Evolutionary conservation across 2,113 vertebrate species (phyloP).

Genomic region (Thalassoma bifasciatum): DNA sequence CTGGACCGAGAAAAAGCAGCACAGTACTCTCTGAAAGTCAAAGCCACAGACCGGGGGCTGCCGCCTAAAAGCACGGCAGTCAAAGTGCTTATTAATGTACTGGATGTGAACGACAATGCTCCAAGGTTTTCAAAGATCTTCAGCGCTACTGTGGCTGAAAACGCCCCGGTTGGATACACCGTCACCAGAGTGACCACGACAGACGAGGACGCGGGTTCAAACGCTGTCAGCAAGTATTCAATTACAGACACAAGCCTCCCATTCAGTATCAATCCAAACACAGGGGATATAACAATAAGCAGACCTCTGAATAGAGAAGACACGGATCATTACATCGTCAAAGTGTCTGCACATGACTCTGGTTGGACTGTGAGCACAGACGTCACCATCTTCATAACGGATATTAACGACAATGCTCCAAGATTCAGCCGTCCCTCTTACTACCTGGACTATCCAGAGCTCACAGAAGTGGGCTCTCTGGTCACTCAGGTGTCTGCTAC

Average conservation of each 20-base stretch:
- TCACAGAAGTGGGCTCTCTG: slow-evolving; percentile 87
- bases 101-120: slow-evolving; percentile 97
- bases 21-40: slow-evolving; percentile 87
- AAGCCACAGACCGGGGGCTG: slow-evolving; percentile 89
- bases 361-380: slow-evolving; percentile 98
- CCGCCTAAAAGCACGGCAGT: slow-evolving; percentile 86
- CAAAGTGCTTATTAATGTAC: slow-evolving; percentile 87
- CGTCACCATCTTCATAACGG: slow-evolving; percentile 93
- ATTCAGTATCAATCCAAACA: slow-evolving; percentile 90
- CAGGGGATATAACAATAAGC: slow-evolving; percentile 93
- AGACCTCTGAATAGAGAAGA: slow-evolving; percentile 95
- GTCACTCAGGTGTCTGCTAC: slow-evolving; percentile 91
- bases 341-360: slow-evolving; percentile 94
- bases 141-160: slow-evolving; percentile 93
- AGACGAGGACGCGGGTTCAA: slow-evolving; percentile 92
- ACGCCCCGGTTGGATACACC: slow-evolving; percentile 90
- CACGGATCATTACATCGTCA: slow-evolving; percentile 90
- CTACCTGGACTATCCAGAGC: slow-evolving; percentile 94
- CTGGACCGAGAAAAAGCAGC: slow-evolving; percentile 92
- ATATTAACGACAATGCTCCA: slow-evolving; percentile 95
- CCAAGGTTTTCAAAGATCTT: slow-evolving; percentile 97
- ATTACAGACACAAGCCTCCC: slow-evolving; percentile 90
- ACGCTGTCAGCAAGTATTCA: slow-evolving; percentile 93
- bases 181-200: slow-evolving; percentile 95
- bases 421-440: slow-evolving; percentile 94